These are phyloP conservation scores for Bufo bufo DNA, from an alignment of 2,113 vertebrate genomes.

Conservation along the genomic window DNA sequence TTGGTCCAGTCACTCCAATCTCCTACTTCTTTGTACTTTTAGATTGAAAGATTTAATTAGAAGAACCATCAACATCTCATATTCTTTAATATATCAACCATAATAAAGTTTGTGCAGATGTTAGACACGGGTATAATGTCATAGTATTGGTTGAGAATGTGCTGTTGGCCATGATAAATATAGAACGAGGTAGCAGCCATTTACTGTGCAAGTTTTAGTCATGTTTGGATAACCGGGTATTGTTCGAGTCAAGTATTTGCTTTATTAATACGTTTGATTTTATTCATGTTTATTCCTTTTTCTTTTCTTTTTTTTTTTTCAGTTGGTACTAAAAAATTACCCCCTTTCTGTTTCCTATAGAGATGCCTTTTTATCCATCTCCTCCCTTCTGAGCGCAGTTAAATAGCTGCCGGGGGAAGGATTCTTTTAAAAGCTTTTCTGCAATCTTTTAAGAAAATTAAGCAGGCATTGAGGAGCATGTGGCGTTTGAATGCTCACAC, in stretches of 20 bases:
- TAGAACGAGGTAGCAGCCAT: neutral
- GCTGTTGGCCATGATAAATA: neutral
- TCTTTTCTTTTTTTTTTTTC: conserved; percentile 18
- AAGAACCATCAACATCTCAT: neutral
- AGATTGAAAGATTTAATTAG: neutral
- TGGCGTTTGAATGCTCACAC: conserved; percentile 56
- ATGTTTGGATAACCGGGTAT: conserved; percentile 12
- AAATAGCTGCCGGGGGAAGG: conserved; percentile 55
- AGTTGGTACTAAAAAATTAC: conserved; percentile 37
- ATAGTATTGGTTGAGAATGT: neutral
- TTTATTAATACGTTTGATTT: conserved; percentile 35
- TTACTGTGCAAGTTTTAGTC: neutral
- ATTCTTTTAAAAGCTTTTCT: conserved; percentile 57
- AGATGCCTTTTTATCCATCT: conserved; percentile 56
- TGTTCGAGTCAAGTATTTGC: conserved; percentile 31
- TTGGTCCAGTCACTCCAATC: neutral
- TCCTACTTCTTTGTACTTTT: neutral
- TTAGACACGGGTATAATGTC: neutral
- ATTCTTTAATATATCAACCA: neutral
- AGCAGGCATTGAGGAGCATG: conserved; percentile 55
- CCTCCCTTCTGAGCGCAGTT: conserved; percentile 55
- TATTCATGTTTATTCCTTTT: neutral
- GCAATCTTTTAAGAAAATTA: conserved; percentile 59
- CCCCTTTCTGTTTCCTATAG: conserved; percentile 49
- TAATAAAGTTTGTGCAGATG: neutral